These are phyloP conservation scores for Saimiri boliviensis DNA, from an alignment of 2,113 vertebrate genomes.

Conservation along the genomic window DNA sequence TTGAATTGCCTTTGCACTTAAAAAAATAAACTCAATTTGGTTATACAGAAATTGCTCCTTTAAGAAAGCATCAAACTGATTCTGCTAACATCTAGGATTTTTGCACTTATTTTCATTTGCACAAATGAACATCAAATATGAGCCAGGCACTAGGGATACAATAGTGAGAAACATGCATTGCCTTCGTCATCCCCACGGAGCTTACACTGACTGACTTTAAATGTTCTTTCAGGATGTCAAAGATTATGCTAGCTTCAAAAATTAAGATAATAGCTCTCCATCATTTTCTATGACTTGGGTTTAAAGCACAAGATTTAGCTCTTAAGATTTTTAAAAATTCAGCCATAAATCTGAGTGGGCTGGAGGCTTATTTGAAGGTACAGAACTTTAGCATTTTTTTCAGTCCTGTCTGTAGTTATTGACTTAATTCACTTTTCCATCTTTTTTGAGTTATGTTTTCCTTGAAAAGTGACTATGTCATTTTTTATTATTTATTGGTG, in stretches of 20 bases:
- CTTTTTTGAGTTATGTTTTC: not conserved
- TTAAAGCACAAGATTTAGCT: not conserved
- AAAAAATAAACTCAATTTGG: not conserved
- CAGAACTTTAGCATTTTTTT: not conserved
- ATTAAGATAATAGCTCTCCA: not conserved
- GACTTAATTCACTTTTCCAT: not conserved
- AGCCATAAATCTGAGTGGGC: not conserved
- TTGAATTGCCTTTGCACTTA: not conserved
- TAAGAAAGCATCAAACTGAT: not conserved
- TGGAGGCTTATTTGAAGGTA: not conserved
- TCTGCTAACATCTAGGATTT: not conserved
- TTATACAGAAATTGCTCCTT: not conserved
- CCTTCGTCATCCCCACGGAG: not conserved
- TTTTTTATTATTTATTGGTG: not conserved
- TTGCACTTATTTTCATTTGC: not conserved
- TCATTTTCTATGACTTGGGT: not conserved
- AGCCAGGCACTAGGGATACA: not conserved
- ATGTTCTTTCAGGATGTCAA: not conserved
- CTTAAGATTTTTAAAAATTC: not conserved
- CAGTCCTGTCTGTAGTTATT: not conserved
- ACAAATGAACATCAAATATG: not conserved
- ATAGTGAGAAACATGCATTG: not conserved
- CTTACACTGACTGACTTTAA: not conserved
- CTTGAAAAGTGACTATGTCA: conserved; percentile 8
- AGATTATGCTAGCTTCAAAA: not conserved